These are phyloP conservation scores for Lucifuga dentata DNA, from an alignment of 2,113 vertebrate species.

Conservation along the genomic window DNA sequence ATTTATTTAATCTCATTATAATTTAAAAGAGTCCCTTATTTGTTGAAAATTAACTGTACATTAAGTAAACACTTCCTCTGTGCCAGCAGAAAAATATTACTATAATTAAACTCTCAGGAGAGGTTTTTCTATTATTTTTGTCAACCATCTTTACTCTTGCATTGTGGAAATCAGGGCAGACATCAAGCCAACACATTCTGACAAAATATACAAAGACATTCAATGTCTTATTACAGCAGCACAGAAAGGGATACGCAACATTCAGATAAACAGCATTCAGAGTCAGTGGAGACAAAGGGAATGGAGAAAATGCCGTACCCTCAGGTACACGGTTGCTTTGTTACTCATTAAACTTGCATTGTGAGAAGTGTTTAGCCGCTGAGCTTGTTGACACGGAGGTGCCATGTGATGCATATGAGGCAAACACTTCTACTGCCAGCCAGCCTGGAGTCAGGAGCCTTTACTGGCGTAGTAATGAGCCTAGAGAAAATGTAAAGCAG, in stretches of 20 bases:
- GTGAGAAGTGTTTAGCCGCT: conserved; percentile 78
- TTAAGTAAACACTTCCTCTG: conserved; percentile 63
- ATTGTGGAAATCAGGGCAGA: conserved; percentile 54
- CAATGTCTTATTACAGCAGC: conserved; percentile 50
- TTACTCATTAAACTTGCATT: conserved; percentile 78
- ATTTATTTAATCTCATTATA: conserved; percentile 19
- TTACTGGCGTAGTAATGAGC: conserved; percentile 73
- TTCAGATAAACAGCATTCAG: conserved; percentile 53
- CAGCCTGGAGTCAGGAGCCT: conserved; percentile 49
- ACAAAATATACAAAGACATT: conserved; percentile 66
- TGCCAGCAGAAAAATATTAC: conserved; percentile 52
- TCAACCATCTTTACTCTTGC: conserved; percentile 46
- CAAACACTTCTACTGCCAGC: conserved; percentile 74
- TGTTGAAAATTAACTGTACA: conserved; percentile 53
- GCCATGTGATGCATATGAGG: conserved; percentile 62
- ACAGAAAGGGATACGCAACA: conserved; percentile 39
- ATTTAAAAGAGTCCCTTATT: conserved; percentile 37
- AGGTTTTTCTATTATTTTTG: conserved; percentile 54
- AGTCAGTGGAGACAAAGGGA: conserved; percentile 31
- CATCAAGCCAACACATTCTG: conserved; percentile 30
- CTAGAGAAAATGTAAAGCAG: conserved; percentile 80
- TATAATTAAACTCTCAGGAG: conserved; percentile 62
- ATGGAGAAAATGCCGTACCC: conserved; percentile 57
- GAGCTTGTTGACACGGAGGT: conserved; percentile 72
- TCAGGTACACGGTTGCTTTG: conserved; percentile 74